Base-by-base conservation (phyloP, 2,797 vertebrate species). In the Thalassophryne amazonica region DNA sequence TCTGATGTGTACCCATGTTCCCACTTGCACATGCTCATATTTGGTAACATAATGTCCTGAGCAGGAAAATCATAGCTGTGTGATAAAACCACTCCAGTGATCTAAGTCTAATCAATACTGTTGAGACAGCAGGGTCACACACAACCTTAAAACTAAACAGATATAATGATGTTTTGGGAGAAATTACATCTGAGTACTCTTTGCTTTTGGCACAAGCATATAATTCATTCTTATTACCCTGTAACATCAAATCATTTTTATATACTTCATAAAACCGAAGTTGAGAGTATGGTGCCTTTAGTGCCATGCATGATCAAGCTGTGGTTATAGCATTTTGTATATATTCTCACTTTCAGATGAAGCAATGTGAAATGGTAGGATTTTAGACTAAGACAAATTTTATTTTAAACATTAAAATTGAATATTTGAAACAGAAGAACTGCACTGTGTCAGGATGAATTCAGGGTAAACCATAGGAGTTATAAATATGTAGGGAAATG, bases 81-180 rank as follows among this genome's bases (percentile, higher is more conserved):
- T 62, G 66, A 76, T 76, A 79, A 82, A 81, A 63, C 28, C 37
- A 32, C 52, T 12, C 16, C 22, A 17, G 46, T 85, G 79, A 82
- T 77, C 60, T 66, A 69, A 78, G 56, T 62, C 58, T 68, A 70
- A 82, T 86, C 80, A 36, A 86, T 84, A 81, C 48, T 17, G 83
- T 78, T 43, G 42, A 76, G 85, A 85, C 75, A 46, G 51, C 42
- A 7, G 50, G 45, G 45, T 79, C 72, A 54, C 45, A 48, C 43
- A 54, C 19, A 18, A 58, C 45, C 18, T 48, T 74, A 67, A 79
- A 82, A 66, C 54, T 12, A 41, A 68, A 50, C 54, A 23, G 49
- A 34, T 64, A 80, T 72, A 67, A 60, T 64, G 22, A 60, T 38
- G 54, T 65, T 79, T 62, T 17, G 69, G 73, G 53, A 60, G 47